Evolutionary conservation across 2,113 vertebrate genomes (phyloP), one percentile per base, ranked within the genome.

Genomic region (Halcyon malimbica): DNA sequence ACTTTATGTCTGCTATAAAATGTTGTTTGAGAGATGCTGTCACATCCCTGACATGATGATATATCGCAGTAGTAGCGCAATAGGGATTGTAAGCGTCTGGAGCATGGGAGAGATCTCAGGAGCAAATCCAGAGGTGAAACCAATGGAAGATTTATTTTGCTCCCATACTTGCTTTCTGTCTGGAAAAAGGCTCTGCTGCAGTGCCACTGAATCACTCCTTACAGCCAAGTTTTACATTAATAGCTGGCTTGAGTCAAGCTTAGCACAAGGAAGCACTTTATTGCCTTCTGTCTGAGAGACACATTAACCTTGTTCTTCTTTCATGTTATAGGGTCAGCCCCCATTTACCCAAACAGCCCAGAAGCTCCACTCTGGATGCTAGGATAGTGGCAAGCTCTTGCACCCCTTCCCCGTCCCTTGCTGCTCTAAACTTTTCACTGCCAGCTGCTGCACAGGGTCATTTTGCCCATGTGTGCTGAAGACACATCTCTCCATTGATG

Each of bases 51-150:
- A 39, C 84, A 59, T 31, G 24, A 59, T 70, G 80, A 95, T 88
- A 14, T 54, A 89, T 74, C 2, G 1, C 65, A 25, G 48, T 25
- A 50, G 60, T 74, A 73, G 82, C 60, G 78, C 70, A 89, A 77
- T 69, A 78, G 80, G 80, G 91, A 79, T 71, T 77, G 23, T 76
- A 81, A 84, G 69, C 56, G 46, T 77, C 69, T 77, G 83, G 84
- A 81, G 42, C 4, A 4, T 37, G 51, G 26, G 59, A 95, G 63
- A 76, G 87, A 88, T 81, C 69, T 91, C 2, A 3, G 80, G 85
- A 91, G 39, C 70, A 90, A 85, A 82, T 84, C 69, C 74, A 71
- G 83, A 81, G 83, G 74, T 91, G 91, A 95, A 93, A 73, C 87
- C 83, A 81, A 46, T 50, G 53, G 69, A 76, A 93, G 83, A 93